Percentiles rank a stretch among this genome's conserved stretches.
Evolutionary conservation across 2,113 vertebrate genomes (phyloP).

Genomic region (Lepisosteus osseus): DNA sequence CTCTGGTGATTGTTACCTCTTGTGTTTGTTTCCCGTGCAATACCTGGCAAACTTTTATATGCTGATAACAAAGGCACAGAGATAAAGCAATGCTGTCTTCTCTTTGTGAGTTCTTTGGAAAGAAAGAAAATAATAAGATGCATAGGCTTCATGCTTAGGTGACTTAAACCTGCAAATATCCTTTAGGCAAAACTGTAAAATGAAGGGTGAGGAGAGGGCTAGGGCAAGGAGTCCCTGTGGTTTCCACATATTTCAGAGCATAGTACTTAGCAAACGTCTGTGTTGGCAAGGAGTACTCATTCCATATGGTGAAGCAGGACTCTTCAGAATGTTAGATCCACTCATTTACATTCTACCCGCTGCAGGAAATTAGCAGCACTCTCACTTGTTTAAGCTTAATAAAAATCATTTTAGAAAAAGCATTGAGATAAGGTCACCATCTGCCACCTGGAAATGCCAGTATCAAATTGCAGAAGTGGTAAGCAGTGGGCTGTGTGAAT

Average conservation of each 20-base stretch:
- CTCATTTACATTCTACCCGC: constrained; percentile 67
- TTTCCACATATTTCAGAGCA: neutral
- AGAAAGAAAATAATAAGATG: neutral
- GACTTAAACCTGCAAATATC: neutral
- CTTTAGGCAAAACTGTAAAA: constrained; percentile 6
- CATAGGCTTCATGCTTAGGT: neutral
- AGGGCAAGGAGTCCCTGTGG: neutral
- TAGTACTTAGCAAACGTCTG: constrained; percentile 48
- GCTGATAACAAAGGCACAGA: constrained; percentile 5
- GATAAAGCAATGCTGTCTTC: neutral
- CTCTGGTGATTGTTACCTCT: neutral
- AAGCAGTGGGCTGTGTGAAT: constrained; percentile 2
- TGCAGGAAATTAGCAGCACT: constrained; percentile 79
- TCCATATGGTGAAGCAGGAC: constrained; percentile 66
- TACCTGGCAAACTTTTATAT: constrained; percentile 1
- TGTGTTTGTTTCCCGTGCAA: neutral
- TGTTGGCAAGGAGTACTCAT: constrained; percentile 52
- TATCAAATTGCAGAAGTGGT: constrained; percentile 41
- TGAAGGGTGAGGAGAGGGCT: neutral
- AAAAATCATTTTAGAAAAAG: constrained; percentile 81
- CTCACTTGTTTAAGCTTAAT: constrained; percentile 86
- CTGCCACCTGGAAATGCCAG: constrained; percentile 75
- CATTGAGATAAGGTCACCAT: constrained; percentile 76
- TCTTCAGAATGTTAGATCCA: constrained; percentile 56
- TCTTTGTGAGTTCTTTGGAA: constrained; percentile 18